A percentile compares a stretch with the other conserved stretches of the same genome.
phyloP scores from a whole-genome alignment of 2,888 invertebrate species.

The Schizotus pectinicornis region DNA sequence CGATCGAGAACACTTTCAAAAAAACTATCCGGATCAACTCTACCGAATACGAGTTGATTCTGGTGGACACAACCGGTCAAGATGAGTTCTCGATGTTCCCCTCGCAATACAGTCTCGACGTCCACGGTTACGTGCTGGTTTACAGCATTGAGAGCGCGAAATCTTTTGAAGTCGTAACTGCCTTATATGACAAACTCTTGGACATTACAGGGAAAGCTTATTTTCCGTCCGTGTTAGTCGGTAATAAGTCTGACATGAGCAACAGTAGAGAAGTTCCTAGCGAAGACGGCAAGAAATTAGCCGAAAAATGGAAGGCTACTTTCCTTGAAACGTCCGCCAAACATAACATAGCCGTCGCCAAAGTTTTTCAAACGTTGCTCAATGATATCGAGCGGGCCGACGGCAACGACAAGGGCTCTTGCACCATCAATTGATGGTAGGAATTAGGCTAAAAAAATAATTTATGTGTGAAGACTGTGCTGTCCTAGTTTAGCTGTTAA shows the following conservation, averaged over 20 bases:
- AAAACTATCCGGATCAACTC: slow-evolving; percentile 83
- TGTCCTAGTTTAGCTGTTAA: no score
- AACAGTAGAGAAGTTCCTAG: slow-evolving; percentile 83
- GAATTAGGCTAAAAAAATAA: background rate
- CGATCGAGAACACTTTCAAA: slow-evolving; percentile 93
- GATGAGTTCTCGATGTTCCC: slow-evolving; percentile 97
- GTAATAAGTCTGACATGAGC: slow-evolving; percentile 91
- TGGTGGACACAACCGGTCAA: slow-evolving; percentile 94
- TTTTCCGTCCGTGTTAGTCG: slow-evolving; percentile 70
- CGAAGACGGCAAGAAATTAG: slow-evolving; percentile 84
- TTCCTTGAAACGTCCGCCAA: slow-evolving; percentile 93
- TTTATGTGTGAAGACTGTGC: slow-evolving; percentile 9
- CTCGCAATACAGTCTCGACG: slow-evolving; percentile 90
- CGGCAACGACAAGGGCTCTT: slow-evolving; percentile 63
- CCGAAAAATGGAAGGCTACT: slow-evolving; percentile 86
- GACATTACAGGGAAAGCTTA: slow-evolving; percentile 84
- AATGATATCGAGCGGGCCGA: slow-evolving; percentile 86
- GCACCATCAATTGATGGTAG: slow-evolving; percentile 23
- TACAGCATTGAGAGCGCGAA: slow-evolving; percentile 91
- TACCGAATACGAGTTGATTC: slow-evolving; percentile 87
- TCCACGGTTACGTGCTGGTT: slow-evolving; percentile 93
- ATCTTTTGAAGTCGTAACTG: slow-evolving; percentile 92
- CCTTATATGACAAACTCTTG: slow-evolving; percentile 89
- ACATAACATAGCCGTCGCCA: slow-evolving; percentile 89
- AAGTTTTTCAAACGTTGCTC: slow-evolving; percentile 85